Evolutionary conservation across 37 sponge, comb jelly and placozoan species (phyloP).

Genomic region (Corticium candelabrum): DNA sequence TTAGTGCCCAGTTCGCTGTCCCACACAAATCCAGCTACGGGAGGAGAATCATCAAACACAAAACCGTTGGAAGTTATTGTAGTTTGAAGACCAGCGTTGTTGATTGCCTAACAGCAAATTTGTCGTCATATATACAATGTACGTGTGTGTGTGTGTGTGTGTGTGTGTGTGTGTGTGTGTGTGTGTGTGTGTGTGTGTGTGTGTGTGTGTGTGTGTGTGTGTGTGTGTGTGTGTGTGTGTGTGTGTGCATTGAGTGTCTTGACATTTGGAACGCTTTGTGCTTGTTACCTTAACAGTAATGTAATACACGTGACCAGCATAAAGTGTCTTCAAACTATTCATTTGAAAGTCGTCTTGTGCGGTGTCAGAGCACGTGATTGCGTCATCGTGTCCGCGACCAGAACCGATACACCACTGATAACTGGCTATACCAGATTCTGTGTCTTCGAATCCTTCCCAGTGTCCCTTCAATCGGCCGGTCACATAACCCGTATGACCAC

Average conservation of each 20-base stretch:
- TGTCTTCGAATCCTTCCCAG: conserved; percentile 43
- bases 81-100: conserved; percentile 45
- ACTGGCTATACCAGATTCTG: conserved; percentile 33
- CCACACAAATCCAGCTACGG: background rate
- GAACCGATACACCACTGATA: conserved; percentile 48
- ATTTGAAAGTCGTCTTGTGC: background rate
- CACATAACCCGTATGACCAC: background rate
- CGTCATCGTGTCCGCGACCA: conserved; percentile 33
- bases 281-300: background rate
- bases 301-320: background rate
- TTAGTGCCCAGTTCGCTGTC: background rate
- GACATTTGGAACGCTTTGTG: background rate
- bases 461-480: conserved; percentile 8
- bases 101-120: conserved; percentile 30
- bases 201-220: no score
- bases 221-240: no score
- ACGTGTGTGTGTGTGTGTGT: no score
- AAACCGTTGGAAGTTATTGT: conserved; percentile 30
- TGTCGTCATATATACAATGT: no score
- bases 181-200: no score
- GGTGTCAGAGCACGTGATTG: conserved; percentile 22
- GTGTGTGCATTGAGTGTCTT: no score
- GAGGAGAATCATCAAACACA: background rate
- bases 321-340: background rate
- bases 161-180: no score